Percentiles rank a stretch among this genome's conserved stretches.
Evolutionary conservation across 2,888 invertebrate species (phyloP).

Genomic region (Drosophila melanosoma): DNA sequence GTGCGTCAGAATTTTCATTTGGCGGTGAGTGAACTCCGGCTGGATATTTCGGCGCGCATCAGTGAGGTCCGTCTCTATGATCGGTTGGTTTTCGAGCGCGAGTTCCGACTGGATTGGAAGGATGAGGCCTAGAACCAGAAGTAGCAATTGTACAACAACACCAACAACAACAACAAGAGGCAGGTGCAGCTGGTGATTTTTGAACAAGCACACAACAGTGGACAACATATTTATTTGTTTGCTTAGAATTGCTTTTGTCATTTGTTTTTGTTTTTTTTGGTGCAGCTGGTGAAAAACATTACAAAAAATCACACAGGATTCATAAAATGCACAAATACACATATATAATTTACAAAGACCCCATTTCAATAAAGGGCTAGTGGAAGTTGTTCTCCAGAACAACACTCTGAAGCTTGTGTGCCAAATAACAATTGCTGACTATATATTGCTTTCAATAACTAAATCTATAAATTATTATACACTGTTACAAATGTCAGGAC

Average conservation of each 20-base stretch:
- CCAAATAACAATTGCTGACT: constrained; percentile 23
- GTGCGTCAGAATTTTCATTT: constrained; percentile 82
- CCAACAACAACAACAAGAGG: not conserved
- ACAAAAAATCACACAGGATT: constrained; percentile 67
- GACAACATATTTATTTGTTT: constrained; percentile 58
- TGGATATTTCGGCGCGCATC: constrained; percentile 81
- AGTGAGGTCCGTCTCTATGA: constrained; percentile 80
- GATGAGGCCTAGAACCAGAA: constrained; percentile 60
- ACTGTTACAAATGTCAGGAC: constrained; percentile 16
- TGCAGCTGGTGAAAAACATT: constrained; percentile 60
- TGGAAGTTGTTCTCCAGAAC: constrained; percentile 14
- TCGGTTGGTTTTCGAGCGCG: constrained; percentile 77
- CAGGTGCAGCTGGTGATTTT: not conserved
- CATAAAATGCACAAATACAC: constrained; percentile 23
- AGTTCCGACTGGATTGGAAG: constrained; percentile 79
- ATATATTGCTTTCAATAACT: constrained; percentile 56
- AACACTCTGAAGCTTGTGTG: constrained; percentile 8
- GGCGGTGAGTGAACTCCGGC: constrained; percentile 78
- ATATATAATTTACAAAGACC: constrained; percentile 19
- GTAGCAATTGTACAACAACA: not conserved
- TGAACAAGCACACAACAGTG: constrained; percentile 51
- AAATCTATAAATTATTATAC: constrained; percentile 48
- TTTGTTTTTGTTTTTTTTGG: constrained; percentile 45
- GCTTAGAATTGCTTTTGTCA: constrained; percentile 44
- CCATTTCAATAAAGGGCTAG: constrained; percentile 12